Evolutionary conservation across 2,113 vertebrate species (phyloP).

Genomic region (Macquaria ambigua): DNA sequence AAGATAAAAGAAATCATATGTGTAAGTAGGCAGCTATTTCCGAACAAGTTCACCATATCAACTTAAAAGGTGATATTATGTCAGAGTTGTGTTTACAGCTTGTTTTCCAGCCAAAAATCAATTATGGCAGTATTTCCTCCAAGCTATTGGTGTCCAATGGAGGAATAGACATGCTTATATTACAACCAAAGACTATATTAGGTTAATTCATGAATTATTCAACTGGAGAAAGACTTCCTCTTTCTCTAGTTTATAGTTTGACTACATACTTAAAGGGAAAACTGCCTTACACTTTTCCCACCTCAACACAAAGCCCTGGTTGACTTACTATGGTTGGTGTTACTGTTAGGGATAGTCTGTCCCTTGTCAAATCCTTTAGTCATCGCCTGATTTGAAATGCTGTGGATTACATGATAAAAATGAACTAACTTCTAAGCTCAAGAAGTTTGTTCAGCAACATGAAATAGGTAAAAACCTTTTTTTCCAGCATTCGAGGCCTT

Average conservation of each 20-base stretch:
- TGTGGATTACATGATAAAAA: too few relatives aligned
- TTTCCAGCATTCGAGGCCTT: slow-evolving; percentile 7
- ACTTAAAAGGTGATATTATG: background rate
- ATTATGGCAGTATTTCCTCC: background rate
- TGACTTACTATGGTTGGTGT: background rate
- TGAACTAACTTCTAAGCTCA: background rate
- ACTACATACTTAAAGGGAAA: too few relatives aligned
- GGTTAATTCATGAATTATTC: too few relatives aligned
- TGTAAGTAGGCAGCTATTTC: background rate
- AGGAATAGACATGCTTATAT: background rate
- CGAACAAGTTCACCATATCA: background rate
- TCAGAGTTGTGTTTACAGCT: background rate
- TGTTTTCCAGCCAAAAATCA: background rate
- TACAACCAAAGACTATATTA: too few relatives aligned
- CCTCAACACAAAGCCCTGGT: background rate
- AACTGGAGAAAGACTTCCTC: too few relatives aligned
- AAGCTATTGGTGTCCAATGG: background rate
- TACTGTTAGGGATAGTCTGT: background rate
- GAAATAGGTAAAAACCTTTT: slow-evolving; percentile 4
- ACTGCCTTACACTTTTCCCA: too few relatives aligned
- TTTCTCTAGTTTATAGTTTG: too few relatives aligned
- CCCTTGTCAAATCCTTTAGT: background rate
- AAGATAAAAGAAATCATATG: too few relatives aligned
- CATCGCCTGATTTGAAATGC: background rate
- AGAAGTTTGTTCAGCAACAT: background rate